These are phyloP conservation scores for Apodemia hepburni DNA, from an alignment of 2,888 invertebrate genomes.

Conservation along the genomic window DNA sequence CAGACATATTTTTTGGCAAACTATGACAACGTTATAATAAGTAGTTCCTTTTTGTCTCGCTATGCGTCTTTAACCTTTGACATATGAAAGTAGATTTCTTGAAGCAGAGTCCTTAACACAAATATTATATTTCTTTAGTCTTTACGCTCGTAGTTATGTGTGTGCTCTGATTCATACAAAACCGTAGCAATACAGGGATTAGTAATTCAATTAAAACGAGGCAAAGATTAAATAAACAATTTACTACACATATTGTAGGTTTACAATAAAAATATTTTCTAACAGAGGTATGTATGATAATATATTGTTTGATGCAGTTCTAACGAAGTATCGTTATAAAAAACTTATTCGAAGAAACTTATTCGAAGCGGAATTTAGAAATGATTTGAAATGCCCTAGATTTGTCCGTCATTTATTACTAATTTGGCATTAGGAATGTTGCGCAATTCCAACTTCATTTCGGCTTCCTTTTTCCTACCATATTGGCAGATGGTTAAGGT, in stretches of 20 bases:
- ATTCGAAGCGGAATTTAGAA: background rate
- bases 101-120: too few relatives aligned
- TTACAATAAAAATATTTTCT: constrained; percentile 76
- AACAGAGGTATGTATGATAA: constrained; percentile 65
- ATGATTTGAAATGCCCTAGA: constrained; percentile 1
- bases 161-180: too few relatives aligned
- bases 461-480: constrained; percentile 36
- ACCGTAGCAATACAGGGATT: background rate
- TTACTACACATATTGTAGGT: constrained; percentile 80
- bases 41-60: too few relatives aligned
- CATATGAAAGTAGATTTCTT: too few relatives aligned
- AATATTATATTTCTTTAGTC: too few relatives aligned
- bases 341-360: constrained; percentile 38
- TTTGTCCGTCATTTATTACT: constrained; percentile 35
- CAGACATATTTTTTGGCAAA: too few relatives aligned
- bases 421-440: constrained; percentile 75
- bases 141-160: too few relatives aligned
- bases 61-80: too few relatives aligned
- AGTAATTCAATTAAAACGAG: constrained; percentile 42
- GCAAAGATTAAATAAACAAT: constrained; percentile 76
- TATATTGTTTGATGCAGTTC: constrained; percentile 72
- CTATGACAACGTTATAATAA: too few relatives aligned
- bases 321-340: constrained; percentile 42
- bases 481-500: background rate
- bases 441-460: constrained; percentile 52